A percentile compares a stretch with the other conserved stretches of the same genome.
Conservation (phyloP, 2,113 vertebrate genomes). For the Callipepla californica region DNA sequence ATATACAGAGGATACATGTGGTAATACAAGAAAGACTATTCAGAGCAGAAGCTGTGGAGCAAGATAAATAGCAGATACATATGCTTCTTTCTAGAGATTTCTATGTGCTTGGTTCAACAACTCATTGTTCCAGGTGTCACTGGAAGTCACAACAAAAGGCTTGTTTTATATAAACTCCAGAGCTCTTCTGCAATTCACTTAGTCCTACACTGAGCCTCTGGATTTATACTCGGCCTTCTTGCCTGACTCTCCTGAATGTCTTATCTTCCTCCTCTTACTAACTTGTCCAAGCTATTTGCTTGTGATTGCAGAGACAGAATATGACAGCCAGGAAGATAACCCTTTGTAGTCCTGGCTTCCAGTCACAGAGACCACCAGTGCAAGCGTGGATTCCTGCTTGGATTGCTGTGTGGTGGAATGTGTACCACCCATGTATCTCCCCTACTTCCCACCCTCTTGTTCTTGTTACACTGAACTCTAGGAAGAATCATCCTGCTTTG, state of each 20-base stretch:
- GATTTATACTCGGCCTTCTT: conserved; percentile 24
- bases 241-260: background rate
- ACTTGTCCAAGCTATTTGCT: background rate
- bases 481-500: background rate
- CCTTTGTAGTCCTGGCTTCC: background rate
- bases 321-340: background rate
- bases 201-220: background rate
- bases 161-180: background rate
- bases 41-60: no score
- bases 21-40: no score
- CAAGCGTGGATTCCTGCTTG: background rate
- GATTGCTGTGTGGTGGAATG: background rate
- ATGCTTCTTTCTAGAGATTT: background rate
- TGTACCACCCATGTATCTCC: background rate
- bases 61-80: background rate
- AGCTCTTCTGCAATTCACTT: background rate
- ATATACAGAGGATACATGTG: background rate
- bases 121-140: conserved; percentile 6
- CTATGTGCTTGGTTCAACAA: background rate
- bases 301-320: background rate
- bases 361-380: background rate
- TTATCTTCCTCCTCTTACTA: background rate
- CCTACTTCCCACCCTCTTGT: background rate
- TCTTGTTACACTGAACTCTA: background rate
- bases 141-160: background rate